A percentile compares a stretch with the other conserved stretches of the same genome.
Conservation (phyloP, 2,888 invertebrate genomes). For the Synanthedon tipuliformis region DNA sequence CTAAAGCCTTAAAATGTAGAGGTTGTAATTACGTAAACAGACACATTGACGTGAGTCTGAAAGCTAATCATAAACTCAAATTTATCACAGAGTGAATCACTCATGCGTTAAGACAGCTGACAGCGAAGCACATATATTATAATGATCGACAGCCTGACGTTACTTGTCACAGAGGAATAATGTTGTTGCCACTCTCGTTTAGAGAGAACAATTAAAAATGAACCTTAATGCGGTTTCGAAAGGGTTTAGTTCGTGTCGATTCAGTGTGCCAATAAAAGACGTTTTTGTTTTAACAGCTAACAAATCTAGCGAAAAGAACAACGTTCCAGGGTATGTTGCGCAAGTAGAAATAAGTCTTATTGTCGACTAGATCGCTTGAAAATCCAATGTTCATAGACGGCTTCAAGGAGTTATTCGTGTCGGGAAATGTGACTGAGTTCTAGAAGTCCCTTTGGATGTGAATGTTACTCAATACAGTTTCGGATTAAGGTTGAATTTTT, state of each 20-base stretch:
- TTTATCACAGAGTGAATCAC: slow-evolving; percentile 70
- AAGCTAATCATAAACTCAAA: slow-evolving; percentile 70
- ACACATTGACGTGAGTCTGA: slow-evolving; percentile 65
- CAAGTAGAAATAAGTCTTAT: slow-evolving; percentile 36
- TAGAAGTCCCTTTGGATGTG: slow-evolving; percentile 6
- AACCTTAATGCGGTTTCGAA: slow-evolving; percentile 9
- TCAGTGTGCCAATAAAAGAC: slow-evolving; percentile 16
- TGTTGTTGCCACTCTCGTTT: slow-evolving; percentile 55
- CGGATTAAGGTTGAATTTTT: slow-evolving; percentile 15
- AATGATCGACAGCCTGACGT: slow-evolving; percentile 69
- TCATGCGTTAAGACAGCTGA: slow-evolving; percentile 68
- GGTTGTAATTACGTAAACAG: slow-evolving; percentile 63
- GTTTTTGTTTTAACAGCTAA: slow-evolving; percentile 29
- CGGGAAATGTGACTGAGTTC: slow-evolving; percentile 42
- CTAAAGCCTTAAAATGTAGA: slow-evolving; percentile 50
- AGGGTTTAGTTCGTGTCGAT: slow-evolving; percentile 15
- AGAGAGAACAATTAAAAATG: slow-evolving; percentile 10
- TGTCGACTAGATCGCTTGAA: slow-evolving; percentile 23
- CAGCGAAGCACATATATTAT: slow-evolving; percentile 68
- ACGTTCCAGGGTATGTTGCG: slow-evolving; percentile 35
- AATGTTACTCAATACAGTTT: slow-evolving; percentile 9
- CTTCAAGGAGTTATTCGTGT: slow-evolving; percentile 39
- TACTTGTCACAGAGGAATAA: slow-evolving; percentile 67
- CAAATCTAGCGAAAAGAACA: slow-evolving; percentile 61
- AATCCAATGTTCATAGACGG: slow-evolving; percentile 22